These are phyloP conservation scores for Drosophila oshimai DNA, from an alignment of 1,140 invertebrate species.

Conservation along the genomic window DNA sequence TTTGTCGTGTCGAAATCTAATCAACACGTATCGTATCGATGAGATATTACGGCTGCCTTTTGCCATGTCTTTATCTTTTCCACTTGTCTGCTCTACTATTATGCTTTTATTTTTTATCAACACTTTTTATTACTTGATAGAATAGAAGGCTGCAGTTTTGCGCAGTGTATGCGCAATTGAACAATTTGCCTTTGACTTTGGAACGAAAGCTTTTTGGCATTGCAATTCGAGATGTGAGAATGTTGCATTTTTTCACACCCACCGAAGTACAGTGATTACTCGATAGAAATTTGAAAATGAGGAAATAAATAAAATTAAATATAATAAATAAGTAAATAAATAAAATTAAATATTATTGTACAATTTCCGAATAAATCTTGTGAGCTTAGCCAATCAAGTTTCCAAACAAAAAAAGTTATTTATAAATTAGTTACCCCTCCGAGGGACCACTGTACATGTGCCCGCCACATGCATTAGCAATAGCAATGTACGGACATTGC, in stretches of 20 bases:
- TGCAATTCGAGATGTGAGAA: not conserved
- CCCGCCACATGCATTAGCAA: not conserved
- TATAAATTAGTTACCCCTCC: no score
- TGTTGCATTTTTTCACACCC: not conserved
- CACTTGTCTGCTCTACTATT: constrained; percentile 2
- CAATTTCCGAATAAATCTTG: not conserved
- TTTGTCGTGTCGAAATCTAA: constrained; percentile 68
- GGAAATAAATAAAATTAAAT: no score
- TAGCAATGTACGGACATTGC: constrained; percentile 6
- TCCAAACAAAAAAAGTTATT: no score
- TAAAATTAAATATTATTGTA: no score
- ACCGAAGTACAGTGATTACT: not conserved
- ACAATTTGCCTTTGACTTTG: constrained; percentile 47
- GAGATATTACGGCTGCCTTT: constrained; percentile 48
- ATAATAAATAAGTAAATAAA: no score
- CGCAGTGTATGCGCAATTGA: constrained; percentile 29
- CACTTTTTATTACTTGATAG: not conserved
- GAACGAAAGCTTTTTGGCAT: constrained; percentile 27
- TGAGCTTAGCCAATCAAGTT: no score
- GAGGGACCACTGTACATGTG: not conserved
- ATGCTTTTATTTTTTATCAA: not conserved
- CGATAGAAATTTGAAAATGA: no score
- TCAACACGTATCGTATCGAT: constrained; percentile 73
- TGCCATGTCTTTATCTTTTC: constrained; percentile 44
- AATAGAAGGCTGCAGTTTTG: not conserved